A percentile compares a stretch with the other conserved stretches of the same genome.
Conservation (phyloP, 2,888 invertebrate species). For the Polyommatus iphigenia region DNA sequence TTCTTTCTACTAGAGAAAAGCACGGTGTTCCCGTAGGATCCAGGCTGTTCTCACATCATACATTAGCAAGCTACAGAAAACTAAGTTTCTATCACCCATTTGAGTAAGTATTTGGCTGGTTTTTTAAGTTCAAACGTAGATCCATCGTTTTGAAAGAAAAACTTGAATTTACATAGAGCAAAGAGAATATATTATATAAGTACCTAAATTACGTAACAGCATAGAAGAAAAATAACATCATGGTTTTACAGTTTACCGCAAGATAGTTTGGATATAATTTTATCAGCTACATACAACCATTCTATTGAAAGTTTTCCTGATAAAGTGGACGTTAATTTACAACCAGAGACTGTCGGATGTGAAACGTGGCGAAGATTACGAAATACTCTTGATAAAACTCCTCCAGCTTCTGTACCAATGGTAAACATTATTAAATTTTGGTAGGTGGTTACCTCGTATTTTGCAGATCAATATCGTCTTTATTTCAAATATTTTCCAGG, state of each 20-base stretch:
- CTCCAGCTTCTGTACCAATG: constrained; percentile 69
- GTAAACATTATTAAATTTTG: constrained; percentile 47
- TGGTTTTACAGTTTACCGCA: constrained; percentile 73
- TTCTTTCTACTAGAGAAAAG: constrained; percentile 64
- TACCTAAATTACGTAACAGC: neutral
- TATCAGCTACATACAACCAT: constrained; percentile 85
- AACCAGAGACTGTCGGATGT: constrained; percentile 83
- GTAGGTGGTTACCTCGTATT: neutral
- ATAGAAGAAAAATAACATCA: neutral
- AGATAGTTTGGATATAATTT: constrained; percentile 85
- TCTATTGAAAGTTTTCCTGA: constrained; percentile 82
- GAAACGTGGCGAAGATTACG: constrained; percentile 84
- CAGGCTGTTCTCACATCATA: constrained; percentile 81
- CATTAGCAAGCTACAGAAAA: constrained; percentile 79
- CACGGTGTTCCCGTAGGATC: constrained; percentile 67
- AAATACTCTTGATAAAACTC: constrained; percentile 79
- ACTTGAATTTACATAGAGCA: too few relatives aligned
- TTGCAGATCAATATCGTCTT: neutral
- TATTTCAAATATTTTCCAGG: constrained; percentile 52
- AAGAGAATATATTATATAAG: too few relatives aligned
- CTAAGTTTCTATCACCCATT: constrained; percentile 68
- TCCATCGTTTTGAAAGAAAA: too few relatives aligned
- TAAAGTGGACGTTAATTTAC: constrained; percentile 82
- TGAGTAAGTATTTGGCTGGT: neutral
- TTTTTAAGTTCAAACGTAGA: too few relatives aligned